Evolutionary conservation across 2,797 vertebrate species (phyloP).

Genomic region (Poeciliopsis gracilis): DNA sequence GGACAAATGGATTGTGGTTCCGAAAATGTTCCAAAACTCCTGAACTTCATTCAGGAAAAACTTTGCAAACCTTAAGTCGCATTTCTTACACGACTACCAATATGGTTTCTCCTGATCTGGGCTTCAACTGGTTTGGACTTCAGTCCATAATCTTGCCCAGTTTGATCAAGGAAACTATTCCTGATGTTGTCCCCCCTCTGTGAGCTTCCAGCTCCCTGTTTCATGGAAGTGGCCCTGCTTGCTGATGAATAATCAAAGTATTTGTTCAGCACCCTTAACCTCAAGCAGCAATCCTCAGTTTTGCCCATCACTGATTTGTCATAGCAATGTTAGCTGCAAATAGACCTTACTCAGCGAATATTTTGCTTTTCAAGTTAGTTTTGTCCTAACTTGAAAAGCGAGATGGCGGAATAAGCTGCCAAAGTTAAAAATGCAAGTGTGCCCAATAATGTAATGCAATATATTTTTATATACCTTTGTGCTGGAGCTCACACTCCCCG

Average conservation of each 20-base stretch:
- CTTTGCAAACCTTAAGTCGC: not conserved
- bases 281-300: not conserved
- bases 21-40: not conserved
- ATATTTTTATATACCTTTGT: slow-evolving; percentile 61
- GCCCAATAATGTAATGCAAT: not conserved
- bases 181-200: not conserved
- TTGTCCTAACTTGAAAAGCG: not conserved
- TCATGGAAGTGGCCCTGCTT: not conserved
- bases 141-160: not conserved
- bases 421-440: not conserved
- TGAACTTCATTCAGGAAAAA: not conserved
- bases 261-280: not conserved
- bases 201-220: not conserved
- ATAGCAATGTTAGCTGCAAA: not conserved
- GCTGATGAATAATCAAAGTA: not conserved
- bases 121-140: not conserved
- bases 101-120: not conserved
- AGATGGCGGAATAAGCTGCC: too few relatives aligned
- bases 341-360: not conserved
- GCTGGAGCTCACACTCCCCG: slow-evolving; percentile 63
- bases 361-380: too few relatives aligned
- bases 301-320: not conserved
- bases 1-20: not conserved
- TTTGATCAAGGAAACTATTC: not conserved
- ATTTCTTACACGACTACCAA: not conserved